Percentiles rank a stretch among this genome's conserved stretches.
These are phyloP conservation scores for Neogale vison DNA, from an alignment of 2,113 vertebrate species.

Conservation along the genomic window DNA sequence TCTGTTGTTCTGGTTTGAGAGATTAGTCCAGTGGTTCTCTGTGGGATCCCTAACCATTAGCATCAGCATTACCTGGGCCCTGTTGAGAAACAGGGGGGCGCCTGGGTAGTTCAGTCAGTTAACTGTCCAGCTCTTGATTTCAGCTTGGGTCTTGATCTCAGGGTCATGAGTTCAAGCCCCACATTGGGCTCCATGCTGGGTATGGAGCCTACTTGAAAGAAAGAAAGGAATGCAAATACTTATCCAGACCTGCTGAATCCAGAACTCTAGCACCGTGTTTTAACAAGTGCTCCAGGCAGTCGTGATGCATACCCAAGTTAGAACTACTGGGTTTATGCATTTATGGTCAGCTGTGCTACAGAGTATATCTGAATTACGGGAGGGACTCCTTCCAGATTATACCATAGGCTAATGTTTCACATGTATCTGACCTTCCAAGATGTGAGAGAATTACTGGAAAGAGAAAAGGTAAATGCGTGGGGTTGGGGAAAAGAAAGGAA, in stretches of 20 bases:
- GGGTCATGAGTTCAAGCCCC: background rate
- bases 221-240: background rate
- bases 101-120: background rate
- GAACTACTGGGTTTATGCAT: background rate
- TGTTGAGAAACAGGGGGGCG: background rate
- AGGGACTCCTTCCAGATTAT: background rate
- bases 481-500: background rate
- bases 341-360: background rate
- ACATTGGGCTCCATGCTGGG: background rate
- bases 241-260: background rate
- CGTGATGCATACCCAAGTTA: conserved; percentile 5
- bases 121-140: background rate
- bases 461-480: conserved; percentile 17
- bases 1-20: background rate
- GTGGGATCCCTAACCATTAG: background rate
- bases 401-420: background rate
- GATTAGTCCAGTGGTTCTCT: background rate
- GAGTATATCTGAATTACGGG: background rate
- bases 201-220: background rate
- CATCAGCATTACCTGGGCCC: background rate
- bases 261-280: background rate
- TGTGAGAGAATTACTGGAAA: background rate
- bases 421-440: background rate
- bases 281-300: background rate
- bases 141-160: background rate